Base-by-base conservation (phyloP, 2,113 vertebrate species). In the Chiloscyllium plagiosum region DNA sequence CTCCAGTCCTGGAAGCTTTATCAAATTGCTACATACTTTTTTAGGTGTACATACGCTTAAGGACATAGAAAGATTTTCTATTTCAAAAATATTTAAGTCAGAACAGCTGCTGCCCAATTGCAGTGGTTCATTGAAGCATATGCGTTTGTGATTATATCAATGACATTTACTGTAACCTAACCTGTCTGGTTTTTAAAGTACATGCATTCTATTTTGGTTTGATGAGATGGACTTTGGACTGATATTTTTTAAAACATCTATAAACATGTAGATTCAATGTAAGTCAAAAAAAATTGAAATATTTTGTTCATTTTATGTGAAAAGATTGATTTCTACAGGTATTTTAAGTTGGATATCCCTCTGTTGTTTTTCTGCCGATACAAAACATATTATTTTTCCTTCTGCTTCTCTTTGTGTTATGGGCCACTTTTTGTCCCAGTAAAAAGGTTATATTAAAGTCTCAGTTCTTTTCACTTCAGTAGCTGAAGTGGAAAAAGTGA, bases 401-500 rank as follows among this genome's bases (percentile, higher is more conserved):
- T 15, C 89, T 90, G 26, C 33, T 92, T 92, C 37, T 92, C 26
- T 92, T 68, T 68, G 33, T 37, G 65, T 90, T 89, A 33, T 61
- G 50, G 52, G 61, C 61, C 19, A 66, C 19, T 61, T 66, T 92
- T 92, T 92, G 33, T n/a, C n/a, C 61, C 33, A 66, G n/a, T 20
- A n/a, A 8, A 61, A 65, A 93, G 61, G 33, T 66, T 83, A 83
- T 5, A 47, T 42, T 83, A 17, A 47, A 83, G 89, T 37, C 33
- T 37, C 37, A 68, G 8, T 93, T 93, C 8, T 92, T 93, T 93
- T 61, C 56, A 92, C 89, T 65, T 92, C 29, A 33, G 15, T n/a
- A 65, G 26, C n/a, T 66, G 65, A 93, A 93, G 66, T 93, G 89
- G 89, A 93, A 93, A 42, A 93, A 93, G 61, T n/a, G 61, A 37